Evolutionary conservation across 2,113 vertebrate species (phyloP).

Genomic region (Ptyas mucosa): DNA sequence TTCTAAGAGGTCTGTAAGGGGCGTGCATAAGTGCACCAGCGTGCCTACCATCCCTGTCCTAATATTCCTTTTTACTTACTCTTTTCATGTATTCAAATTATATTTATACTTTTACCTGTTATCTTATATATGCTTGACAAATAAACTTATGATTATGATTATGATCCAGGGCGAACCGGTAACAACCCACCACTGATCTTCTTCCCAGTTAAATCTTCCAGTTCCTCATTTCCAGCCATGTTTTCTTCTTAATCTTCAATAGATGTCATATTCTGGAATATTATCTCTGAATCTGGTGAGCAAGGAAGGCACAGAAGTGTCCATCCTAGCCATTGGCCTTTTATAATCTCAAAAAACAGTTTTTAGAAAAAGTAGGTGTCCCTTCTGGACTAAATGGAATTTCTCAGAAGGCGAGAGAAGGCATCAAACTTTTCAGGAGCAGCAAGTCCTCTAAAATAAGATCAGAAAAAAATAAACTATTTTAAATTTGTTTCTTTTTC

Average conservation of each 20-base stretch:
- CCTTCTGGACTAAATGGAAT: neutral
- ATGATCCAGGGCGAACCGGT: no score
- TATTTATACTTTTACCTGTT: no score
- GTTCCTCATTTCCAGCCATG: neutral
- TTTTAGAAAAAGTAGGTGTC: neutral
- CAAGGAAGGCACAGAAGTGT: neutral
- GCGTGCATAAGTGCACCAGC: no score
- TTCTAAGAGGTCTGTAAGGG: no score
- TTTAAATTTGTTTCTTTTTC: neutral
- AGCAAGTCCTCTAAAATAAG: neutral
- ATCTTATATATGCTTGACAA: no score
- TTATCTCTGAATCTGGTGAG: neutral
- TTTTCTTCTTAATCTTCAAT: neutral
- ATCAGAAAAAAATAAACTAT: neutral
- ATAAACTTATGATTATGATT: no score
- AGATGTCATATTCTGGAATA: neutral
- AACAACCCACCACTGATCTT: no score
- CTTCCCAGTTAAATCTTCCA: neutral
- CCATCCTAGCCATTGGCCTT: neutral
- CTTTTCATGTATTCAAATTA: no score
- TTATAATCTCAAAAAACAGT: neutral
- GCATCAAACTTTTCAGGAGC: neutral
- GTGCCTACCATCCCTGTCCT: no score
- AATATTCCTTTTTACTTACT: no score
- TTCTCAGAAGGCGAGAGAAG: neutral